Conservation (phyloP, 2,797 vertebrate genomes). For the Myotis daubentonii region DNA sequence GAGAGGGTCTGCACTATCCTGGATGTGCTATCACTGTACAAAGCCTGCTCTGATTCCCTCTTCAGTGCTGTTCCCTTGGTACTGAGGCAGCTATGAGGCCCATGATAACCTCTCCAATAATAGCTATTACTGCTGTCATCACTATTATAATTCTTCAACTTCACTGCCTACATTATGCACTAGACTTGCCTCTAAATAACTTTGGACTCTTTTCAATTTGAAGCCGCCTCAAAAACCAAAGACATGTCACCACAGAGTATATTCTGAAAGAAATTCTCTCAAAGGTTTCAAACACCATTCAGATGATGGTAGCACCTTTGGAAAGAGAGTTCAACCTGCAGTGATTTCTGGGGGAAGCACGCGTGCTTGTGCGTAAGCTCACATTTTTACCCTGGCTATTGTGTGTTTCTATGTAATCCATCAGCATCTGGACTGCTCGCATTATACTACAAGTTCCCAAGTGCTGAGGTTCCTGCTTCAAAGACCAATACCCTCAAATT, state of each 20-base stretch:
- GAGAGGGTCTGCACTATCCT: not conserved
- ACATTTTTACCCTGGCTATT: not conserved
- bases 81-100: not conserved
- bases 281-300: not conserved
- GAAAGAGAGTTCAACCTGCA: not conserved
- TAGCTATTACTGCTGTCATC: not conserved
- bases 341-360: not conserved
- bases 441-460: not conserved
- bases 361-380: fast-evolving
- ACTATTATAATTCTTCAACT: not conserved
- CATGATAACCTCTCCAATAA: not conserved
- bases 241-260: not conserved
- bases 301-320: not conserved
- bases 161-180: not conserved
- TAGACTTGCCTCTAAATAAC: not conserved
- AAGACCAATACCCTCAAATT: not conserved
- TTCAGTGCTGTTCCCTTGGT: not conserved
- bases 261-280: not conserved
- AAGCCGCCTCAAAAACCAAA: not conserved
- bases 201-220: not conserved
- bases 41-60: not conserved
- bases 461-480: not conserved
- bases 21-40: fast-evolving
- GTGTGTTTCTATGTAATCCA: fast-evolving
- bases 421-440: not conserved